Base-by-base conservation (phyloP, 2,113 vertebrate genomes). In the Sylvietta virens region DNA sequence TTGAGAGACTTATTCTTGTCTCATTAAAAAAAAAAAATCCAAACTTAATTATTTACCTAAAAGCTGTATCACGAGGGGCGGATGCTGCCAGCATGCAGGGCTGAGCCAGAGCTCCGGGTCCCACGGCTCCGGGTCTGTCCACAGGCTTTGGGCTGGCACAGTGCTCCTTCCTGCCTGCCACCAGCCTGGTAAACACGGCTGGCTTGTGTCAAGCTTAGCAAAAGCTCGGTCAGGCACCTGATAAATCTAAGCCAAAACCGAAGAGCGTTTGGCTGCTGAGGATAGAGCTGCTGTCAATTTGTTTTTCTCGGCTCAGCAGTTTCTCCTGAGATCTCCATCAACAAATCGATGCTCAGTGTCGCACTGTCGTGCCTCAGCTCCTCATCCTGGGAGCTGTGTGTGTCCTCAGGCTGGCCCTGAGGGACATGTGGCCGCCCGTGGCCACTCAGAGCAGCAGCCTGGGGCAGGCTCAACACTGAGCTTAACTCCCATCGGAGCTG, bases 31-130 rank as follows among this genome's bases (percentile, higher is more conserved):
- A 23, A 27, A 16, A n/a, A 30, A 73, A 11, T 3, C 37, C 26
- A 22, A 56, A 47, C 4, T 18, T 53, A 39, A 31, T 71, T 72
- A 65, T 39, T 79, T 82, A 56, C 53, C 20, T 35, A 23, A 72
- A 53, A 16, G 21, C 70, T 35, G 33, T 19, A 9, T 60, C 10
- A 6, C 1, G 0, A 58, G 72, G 1, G 5, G 39, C 0, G 0
- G 78, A 69, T 72, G 30, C 69, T 81, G 81, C 58, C 61, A 67
- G 81, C n/a, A 5, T 3, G 22, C 0, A 0, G 44, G 64, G 44
- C 58, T 71, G 60, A 60, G 50, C 74, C 4, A 3, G 83, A 70
- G 50, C 45, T 61, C 23, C 54, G 6, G 66, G 40, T 82, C 20
- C 72, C 44, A 3, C 20, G 1, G 10, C 54, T 77, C 48, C 44